A percentile compares a stretch with the other conserved stretches of the same genome.
These are phyloP conservation scores for Dallia pectoralis DNA, from an alignment of 2,797 vertebrate genomes.

Conservation along the genomic window DNA sequence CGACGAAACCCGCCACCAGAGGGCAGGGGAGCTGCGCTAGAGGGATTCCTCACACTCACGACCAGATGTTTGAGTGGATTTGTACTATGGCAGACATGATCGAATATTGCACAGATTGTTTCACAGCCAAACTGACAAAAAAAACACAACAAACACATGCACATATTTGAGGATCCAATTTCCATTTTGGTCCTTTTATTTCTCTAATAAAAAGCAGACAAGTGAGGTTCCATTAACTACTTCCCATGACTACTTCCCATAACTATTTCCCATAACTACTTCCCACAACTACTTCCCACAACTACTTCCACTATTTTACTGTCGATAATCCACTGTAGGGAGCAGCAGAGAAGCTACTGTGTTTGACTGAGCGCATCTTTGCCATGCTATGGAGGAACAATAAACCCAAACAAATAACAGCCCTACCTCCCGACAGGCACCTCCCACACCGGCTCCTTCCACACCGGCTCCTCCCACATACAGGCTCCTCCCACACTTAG, in stretches of 20 bases:
- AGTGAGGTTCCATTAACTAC: no score
- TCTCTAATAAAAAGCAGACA: not conserved
- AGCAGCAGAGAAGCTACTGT: not conserved
- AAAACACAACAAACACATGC: not conserved
- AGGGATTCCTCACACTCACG: no score
- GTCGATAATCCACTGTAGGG: not conserved
- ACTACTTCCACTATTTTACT: not conserved
- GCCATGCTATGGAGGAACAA: not conserved
- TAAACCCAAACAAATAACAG: constrained; percentile 10
- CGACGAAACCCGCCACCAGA: no score
- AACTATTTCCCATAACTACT: not conserved
- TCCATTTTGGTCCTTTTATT: not conserved
- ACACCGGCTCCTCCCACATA: no score
- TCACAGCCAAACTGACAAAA: not conserved
- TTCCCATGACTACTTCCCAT: not conserved
- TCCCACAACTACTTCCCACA: not conserved
- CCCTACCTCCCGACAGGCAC: no score
- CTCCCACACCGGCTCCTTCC: no score
- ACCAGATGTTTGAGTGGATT: not conserved
- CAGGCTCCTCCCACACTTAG: not conserved
- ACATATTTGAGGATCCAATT: not conserved
- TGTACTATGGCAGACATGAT: not conserved
- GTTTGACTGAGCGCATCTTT: not conserved
- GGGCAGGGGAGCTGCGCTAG: no score
- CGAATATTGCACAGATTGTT: not conserved